Conservation (phyloP, 37 sponge, comb jelly and placozoan genomes). For the Lycopodina hypogea region DNA sequence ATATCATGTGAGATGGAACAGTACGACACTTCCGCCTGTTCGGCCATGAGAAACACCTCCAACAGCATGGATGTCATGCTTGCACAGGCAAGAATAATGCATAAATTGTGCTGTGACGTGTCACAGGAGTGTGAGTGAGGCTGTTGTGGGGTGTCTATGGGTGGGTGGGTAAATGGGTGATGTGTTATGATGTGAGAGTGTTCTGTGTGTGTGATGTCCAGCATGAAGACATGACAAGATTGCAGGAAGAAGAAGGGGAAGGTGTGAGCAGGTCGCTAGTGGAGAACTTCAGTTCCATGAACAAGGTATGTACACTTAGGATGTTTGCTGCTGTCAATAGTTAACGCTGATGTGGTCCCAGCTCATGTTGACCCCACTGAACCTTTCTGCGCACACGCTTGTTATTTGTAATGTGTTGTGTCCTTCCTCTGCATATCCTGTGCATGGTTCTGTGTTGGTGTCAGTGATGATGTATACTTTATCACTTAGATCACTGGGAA, state of each 20-base stretch:
- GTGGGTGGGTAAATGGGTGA: not conserved
- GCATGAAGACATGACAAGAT: not conserved
- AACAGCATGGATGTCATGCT: constrained; percentile 23
- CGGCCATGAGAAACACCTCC: not conserved
- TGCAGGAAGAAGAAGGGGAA: constrained; percentile 6
- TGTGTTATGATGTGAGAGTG: not conserved
- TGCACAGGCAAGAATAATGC: not conserved
- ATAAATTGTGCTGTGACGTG: not conserved
- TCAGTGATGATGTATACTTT: not conserved
- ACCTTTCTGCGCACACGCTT: too few relatives aligned
- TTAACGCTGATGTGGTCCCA: too few relatives aligned
- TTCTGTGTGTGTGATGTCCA: not conserved
- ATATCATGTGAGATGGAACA: constrained; percentile 1
- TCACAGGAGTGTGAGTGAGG: not conserved
- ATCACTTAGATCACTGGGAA: not conserved
- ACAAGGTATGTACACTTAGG: too few relatives aligned
- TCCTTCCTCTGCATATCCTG: too few relatives aligned
- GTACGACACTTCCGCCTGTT: not conserved
- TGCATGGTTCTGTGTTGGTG: too few relatives aligned
- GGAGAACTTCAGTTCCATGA: too few relatives aligned
- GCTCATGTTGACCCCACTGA: too few relatives aligned
- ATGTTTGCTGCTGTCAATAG: too few relatives aligned
- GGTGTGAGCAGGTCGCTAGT: not conserved
- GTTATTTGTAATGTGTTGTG: too few relatives aligned
- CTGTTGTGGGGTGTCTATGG: too few relatives aligned